Evolutionary conservation across 2,797 vertebrate species (phyloP), one percentile per base, ranked within the genome.

Genomic region (Coreius guichenoti): DNA sequence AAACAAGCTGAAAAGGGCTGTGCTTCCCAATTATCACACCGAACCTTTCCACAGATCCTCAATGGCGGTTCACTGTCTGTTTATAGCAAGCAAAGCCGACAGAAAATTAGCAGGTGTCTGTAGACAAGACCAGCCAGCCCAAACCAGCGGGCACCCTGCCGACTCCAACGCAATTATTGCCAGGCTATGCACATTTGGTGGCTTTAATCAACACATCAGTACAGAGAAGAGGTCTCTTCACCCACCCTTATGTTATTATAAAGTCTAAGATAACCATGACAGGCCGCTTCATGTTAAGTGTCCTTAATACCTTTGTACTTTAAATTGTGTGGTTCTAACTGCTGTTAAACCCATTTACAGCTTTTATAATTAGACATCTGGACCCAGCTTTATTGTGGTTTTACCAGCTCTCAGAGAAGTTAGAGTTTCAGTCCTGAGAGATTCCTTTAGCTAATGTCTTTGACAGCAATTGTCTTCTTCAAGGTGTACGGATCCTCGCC

Each of bases 91-190:
- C 86, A 92, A 91, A 92, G 91, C 92, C 83, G 86, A 89, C 85
- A 78, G 86, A 91, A 95, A 95, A 95, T 96, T 95, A 95, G 94
- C 95, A 94, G 93, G 94, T 96, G 95, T 94, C 91, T 93, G 91
- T 92, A 88, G 92, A 92, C 90, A 90, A 90, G 90, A 92, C 90
- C 90, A 93, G 89, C 92, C 87, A 21, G 86, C 83, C 90, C 85
- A 82, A 91, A 67, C 86, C 89, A 80, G 87, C 80, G 51, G 92
- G 92, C 93, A 93, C 94, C 91, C 93, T 86, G 86, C 86, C 61
- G 86, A 75, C 79, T 86, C 63, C 76, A 80, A 80, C 23, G 33
- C 86, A 90, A 84, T 90, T 86, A 88, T 85, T 81, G 43, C 80
- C 56, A 54, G 77, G 83, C 76, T 79, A n/a, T 36, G 67, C 47